phyloP scores from a whole-genome alignment of 2,113 vertebrate species.

The Pongo abelii region DNA sequence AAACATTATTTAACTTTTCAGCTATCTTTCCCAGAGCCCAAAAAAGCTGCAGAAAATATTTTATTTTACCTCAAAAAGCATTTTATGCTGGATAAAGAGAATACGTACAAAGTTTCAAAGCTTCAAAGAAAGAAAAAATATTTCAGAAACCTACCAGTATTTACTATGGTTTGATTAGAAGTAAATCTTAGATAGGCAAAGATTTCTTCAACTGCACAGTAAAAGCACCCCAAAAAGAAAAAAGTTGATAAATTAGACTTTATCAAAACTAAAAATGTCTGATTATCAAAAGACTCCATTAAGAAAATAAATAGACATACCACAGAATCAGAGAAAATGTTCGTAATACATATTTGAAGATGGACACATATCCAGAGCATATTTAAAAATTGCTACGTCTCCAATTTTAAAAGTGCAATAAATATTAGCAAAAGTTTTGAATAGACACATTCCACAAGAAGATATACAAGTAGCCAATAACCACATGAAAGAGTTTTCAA shows the following conservation, averaged over 20 bases:
- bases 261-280: background rate
- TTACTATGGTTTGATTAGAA: background rate
- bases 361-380: background rate
- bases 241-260: background rate
- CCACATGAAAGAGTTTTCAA: background rate
- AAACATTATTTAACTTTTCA: slow-evolving; percentile 11
- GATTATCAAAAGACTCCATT: background rate
- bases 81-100: background rate
- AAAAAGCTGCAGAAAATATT: background rate
- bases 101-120: background rate
- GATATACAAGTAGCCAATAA: background rate
- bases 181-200: background rate
- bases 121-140: background rate
- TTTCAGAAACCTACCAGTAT: background rate
- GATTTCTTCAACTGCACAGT: background rate
- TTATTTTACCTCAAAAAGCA: background rate
- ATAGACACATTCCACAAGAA: background rate
- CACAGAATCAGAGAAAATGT: background rate
- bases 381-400: background rate
- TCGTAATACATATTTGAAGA: background rate
- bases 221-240: background rate
- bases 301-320: background rate
- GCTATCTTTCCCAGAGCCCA: background rate
- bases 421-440: background rate
- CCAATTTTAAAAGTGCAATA: background rate